These are phyloP conservation scores for Orgyia antiqua DNA, from an alignment of 2,888 invertebrate genomes.

Conservation along the genomic window DNA sequence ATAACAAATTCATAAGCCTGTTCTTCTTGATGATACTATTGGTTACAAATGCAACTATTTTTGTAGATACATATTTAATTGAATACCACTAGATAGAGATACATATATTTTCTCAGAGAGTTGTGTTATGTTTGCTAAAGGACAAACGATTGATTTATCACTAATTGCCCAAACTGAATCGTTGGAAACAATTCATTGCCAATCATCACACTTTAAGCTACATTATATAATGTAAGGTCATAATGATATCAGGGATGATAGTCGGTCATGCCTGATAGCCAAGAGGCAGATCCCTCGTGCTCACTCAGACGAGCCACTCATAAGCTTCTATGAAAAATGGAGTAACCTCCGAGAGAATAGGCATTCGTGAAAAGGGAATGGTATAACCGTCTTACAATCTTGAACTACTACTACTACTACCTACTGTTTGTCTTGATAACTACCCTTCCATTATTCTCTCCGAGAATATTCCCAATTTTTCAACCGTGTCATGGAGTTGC, in stretches of 20 bases:
- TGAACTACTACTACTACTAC: background rate
- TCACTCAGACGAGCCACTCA: slow-evolving; percentile 14
- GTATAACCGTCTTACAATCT: background rate
- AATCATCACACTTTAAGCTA: slow-evolving; percentile 29
- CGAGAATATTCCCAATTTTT: slow-evolving; percentile 56
- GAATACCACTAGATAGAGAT: slow-evolving; percentile 72
- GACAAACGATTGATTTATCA: slow-evolving; percentile 49
- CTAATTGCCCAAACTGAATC: slow-evolving; percentile 53
- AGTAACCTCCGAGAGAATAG: slow-evolving; percentile 34
- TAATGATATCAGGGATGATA: slow-evolving; percentile 2
- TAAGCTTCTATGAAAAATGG: slow-evolving; percentile 36
- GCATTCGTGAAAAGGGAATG: background rate
- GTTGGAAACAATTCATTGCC: too few species aligned
- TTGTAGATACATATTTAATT: slow-evolving; percentile 74
- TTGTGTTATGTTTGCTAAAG: slow-evolving; percentile 67
- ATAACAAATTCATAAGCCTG: slow-evolving; percentile 39
- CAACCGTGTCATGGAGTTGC: slow-evolving; percentile 65
- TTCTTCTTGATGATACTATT: slow-evolving; percentile 44
- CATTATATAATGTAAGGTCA: slow-evolving; percentile 20
- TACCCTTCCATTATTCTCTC: slow-evolving; percentile 37
- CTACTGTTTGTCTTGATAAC: slow-evolving; percentile 10
- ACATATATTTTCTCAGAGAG: slow-evolving; percentile 67
- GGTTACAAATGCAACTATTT: slow-evolving; percentile 74
- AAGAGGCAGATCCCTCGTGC: slow-evolving; percentile 11
- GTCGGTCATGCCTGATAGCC: slow-evolving; percentile 7